Conservation (phyloP, 1,140 invertebrate genomes). For the Orius laevigatus region DNA sequence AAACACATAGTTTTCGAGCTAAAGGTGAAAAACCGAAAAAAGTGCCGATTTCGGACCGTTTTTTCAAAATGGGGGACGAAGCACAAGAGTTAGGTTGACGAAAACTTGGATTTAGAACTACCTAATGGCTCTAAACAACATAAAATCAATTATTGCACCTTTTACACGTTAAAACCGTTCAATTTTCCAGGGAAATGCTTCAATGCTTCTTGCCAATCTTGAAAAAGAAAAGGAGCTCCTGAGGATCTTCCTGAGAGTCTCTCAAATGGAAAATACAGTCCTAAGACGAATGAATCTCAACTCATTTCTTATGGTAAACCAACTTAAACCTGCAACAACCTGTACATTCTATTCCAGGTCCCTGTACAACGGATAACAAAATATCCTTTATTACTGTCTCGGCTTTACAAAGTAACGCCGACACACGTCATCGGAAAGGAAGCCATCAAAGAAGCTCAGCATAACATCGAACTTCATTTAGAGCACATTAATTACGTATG, state of each 20-base stretch:
- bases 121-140: too few relatives aligned
- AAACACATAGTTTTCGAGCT: too few relatives aligned
- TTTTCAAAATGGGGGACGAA: too few relatives aligned
- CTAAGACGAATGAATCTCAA: conserved; percentile 88
- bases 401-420: conserved; percentile 82
- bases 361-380: conserved; percentile 81
- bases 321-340: background rate
- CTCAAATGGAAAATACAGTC: conserved; percentile 89
- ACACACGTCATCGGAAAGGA: conserved; percentile 54
- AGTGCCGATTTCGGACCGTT: too few relatives aligned
- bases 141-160: too few relatives aligned
- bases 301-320: conserved; percentile 83
- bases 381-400: conserved; percentile 78
- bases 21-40: too few relatives aligned
- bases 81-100: too few relatives aligned
- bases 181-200: conserved; percentile 68
- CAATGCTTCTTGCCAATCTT: conserved; percentile 69
- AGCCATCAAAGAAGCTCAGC: conserved; percentile 62
- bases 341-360: conserved; percentile 35
- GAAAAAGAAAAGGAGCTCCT: conserved; percentile 92
- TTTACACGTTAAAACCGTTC: conserved; percentile 11
- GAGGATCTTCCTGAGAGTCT: conserved; percentile 84
- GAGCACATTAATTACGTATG: conserved; percentile 81
- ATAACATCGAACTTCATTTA: conserved; percentile 81
- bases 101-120: too few relatives aligned